A percentile compares a stretch with the other conserved stretches of the same genome.
These are phyloP conservation scores for Rana temporaria DNA, from an alignment of 2,113 vertebrate genomes.

Conservation along the genomic window DNA sequence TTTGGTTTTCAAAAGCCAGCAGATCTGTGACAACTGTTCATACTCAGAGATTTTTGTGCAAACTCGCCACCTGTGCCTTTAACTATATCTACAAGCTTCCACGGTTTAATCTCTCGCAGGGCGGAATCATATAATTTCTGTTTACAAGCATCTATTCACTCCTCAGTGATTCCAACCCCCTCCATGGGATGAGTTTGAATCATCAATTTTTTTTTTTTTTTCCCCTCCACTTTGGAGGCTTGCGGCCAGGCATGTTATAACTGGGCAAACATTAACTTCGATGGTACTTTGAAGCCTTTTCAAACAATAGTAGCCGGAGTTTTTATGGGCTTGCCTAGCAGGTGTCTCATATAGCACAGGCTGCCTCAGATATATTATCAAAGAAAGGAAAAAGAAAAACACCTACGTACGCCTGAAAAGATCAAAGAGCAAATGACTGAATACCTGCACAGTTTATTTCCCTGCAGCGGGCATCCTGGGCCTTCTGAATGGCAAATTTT, in stretches of 20 bases:
- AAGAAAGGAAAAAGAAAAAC: background rate
- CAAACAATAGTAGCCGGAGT: conserved; percentile 5
- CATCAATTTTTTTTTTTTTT: background rate
- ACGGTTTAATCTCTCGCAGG: too few species aligned
- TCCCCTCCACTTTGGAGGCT: background rate
- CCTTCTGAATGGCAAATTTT: too few species aligned
- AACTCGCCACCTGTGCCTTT: too few species aligned
- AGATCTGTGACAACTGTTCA: too few species aligned
- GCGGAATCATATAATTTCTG: too few species aligned
- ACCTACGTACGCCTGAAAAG: conserved; percentile 14
- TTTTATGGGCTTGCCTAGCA: conserved; percentile 45
- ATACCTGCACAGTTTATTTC: too few species aligned
- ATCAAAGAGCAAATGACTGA: background rate
- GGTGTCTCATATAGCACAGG: background rate
- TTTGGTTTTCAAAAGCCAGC: too few species aligned
- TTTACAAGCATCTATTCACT: too few species aligned
- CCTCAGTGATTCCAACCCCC: background rate
- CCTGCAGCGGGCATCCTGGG: too few species aligned
- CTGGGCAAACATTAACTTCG: conserved; percentile 52
- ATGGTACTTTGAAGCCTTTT: conserved; percentile 37
- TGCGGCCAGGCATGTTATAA: conserved; percentile 4
- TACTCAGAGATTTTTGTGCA: too few species aligned
- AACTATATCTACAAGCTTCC: too few species aligned
- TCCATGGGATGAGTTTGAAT: conserved; percentile 3
- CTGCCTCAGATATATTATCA: background rate